Percentiles rank a stretch among this genome's conserved stretches.
Evolutionary conservation across 2,113 vertebrate genomes (phyloP).

Genomic region (Paramormyrops kingsleyae): DNA sequence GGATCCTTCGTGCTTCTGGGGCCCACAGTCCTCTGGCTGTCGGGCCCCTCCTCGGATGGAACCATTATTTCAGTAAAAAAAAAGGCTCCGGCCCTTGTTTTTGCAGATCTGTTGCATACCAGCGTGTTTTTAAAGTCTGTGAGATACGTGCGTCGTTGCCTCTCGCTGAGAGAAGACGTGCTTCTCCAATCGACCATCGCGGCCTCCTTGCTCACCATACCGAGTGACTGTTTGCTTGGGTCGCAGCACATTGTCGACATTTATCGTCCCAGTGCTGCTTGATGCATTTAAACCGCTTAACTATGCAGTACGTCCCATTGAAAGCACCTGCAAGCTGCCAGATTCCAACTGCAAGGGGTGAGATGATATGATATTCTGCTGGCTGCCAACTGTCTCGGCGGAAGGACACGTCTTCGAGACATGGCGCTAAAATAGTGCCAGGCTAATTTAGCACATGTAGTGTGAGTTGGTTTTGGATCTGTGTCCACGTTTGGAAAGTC

Average conservation of each 20-base stretch:
- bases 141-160: neutral
- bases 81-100: neutral
- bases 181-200: neutral
- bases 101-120: neutral
- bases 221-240: neutral
- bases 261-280: neutral
- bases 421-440: neutral
- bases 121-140: conserved; percentile 15
- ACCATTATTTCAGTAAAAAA: neutral
- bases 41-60: neutral
- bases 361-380: neutral
- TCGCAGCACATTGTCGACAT: neutral
- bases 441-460: neutral
- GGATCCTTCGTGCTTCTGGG: neutral
- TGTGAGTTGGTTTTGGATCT: neutral
- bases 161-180: neutral
- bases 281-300: neutral
- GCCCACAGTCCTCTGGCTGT: neutral
- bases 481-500: neutral
- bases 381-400: neutral
- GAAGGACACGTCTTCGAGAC: neutral
- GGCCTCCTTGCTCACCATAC: neutral
- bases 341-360: neutral
- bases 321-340: neutral
- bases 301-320: neutral